A percentile compares a stretch with the other conserved stretches of the same genome.
These are phyloP conservation scores for Axea sp. DNA, from an alignment of 2,888 invertebrate genomes.

Conservation along the genomic window DNA sequence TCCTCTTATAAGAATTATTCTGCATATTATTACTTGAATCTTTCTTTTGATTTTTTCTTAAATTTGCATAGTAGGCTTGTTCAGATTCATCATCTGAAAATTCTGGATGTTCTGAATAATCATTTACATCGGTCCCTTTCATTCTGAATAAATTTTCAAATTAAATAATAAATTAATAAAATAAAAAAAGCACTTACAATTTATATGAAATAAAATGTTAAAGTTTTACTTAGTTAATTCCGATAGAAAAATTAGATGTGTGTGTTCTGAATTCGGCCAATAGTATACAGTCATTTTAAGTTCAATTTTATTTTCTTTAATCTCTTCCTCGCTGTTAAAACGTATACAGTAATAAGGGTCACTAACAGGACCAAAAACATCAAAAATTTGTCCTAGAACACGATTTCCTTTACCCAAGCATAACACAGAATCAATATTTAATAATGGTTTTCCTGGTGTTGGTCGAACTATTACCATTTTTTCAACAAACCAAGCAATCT, in stretches of 20 bases:
- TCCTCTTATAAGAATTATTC: conserved; percentile 3
- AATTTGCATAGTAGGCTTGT: conserved; percentile 74
- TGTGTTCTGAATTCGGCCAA: conserved; percentile 89
- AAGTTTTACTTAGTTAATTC: conserved; percentile 87
- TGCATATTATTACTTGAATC: not conserved
- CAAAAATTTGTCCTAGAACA: conserved; percentile 90
- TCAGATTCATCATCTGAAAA: conserved; percentile 95
- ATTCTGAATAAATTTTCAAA: conserved; percentile 81
- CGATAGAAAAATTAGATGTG: conserved; percentile 87
- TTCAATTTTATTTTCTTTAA: conserved; percentile 83
- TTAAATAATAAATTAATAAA: conserved; percentile 1
- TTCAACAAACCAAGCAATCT: conserved; percentile 79
- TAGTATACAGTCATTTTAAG: conserved; percentile 89
- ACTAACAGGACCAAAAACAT: conserved; percentile 93
- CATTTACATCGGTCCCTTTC: conserved; percentile 93
- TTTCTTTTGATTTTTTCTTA: conserved; percentile 63
- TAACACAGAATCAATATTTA: conserved; percentile 92
- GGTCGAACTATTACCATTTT: conserved; percentile 86
- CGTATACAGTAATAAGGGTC: conserved; percentile 94
- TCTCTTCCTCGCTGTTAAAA: conserved; percentile 90
- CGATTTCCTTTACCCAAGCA: conserved; percentile 90
- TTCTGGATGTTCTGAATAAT: conserved; percentile 89
- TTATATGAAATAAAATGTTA: no score
- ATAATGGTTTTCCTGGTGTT: conserved; percentile 86
- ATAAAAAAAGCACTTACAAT: no score